A percentile compares a stretch with the other conserved stretches of the same genome.
phyloP scores from a whole-genome alignment of 2,888 invertebrate species.

The Lycophotia porphyrea region DNA sequence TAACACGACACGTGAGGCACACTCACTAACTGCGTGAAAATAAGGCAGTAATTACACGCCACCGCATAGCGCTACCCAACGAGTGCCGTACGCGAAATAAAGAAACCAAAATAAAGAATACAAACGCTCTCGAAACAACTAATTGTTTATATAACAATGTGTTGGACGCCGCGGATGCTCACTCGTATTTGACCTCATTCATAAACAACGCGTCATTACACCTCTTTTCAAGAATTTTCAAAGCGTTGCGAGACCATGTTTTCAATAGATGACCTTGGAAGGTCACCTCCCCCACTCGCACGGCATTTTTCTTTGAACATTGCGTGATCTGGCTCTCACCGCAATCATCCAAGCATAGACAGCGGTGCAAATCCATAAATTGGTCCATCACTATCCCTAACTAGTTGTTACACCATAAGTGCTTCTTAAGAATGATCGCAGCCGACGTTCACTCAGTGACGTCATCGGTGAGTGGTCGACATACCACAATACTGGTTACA shows the following conservation, averaged over 20 bases:
- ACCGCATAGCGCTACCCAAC: constrained; percentile 55
- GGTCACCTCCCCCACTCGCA: constrained; percentile 46
- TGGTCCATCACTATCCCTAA: constrained; percentile 57
- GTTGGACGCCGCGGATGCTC: constrained; percentile 48
- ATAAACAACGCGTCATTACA: constrained; percentile 59
- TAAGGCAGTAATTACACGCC: constrained; percentile 52
- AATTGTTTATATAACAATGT: constrained; percentile 71
- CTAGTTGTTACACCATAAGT: constrained; percentile 65
- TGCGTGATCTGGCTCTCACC: constrained; percentile 50
- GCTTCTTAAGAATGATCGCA: constrained; percentile 49
- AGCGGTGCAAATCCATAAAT: constrained; percentile 50
- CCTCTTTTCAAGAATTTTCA: constrained; percentile 58
- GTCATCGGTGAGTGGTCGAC: constrained; percentile 61
- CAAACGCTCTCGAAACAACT: constrained; percentile 62
- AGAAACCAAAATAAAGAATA: constrained; percentile 54
- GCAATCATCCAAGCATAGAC: constrained; percentile 37
- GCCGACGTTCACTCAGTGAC: constrained; percentile 62
- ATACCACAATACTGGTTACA: constrained; percentile 55
- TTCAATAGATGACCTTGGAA: constrained; percentile 62
- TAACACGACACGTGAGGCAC: constrained; percentile 57
- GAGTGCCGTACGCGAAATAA: constrained; percentile 42
- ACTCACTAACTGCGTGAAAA: constrained; percentile 52
- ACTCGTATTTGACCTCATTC: constrained; percentile 64
- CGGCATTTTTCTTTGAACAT: constrained; percentile 37
- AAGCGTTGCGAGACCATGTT: constrained; percentile 35